Base-by-base conservation (phyloP, 2,797 vertebrate species). In the Darevskia nairensis region DNA sequence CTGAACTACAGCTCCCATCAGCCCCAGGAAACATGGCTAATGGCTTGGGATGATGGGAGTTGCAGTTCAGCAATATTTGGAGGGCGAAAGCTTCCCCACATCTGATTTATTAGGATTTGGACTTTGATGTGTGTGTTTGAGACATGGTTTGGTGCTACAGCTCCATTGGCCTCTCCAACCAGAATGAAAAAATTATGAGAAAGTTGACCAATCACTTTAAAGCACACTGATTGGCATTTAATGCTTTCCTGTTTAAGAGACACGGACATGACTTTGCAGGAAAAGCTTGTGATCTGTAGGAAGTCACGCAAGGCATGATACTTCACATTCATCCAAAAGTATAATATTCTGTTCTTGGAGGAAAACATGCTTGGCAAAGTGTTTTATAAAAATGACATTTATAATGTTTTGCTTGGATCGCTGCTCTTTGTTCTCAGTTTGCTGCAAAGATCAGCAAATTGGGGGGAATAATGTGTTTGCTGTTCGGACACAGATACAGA, bases 401-500 rank as follows among this genome's bases (percentile, higher is more conserved):
- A 41, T 75, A 41, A 82, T 93, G 74, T 91, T 83, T 13, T 80
- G 83, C 92, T 90, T 92, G 27, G 11, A 25, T 66, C 59, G 59
- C 80, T 91, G 92, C 76, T 86, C 10, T 85, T 85, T 88, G 46
- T 87, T 93, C n/a, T 8, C 86, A 76, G 35, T 89, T 85, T 87
- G 23, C 83, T 90, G 71, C 66, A 86, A 84, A 82, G 87, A 81
- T 94, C 80, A 90, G 80, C 72, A 90, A 90, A 85, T 71, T 76
- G 29, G 13, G 29, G 46, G 84, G 87, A 93, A 91, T 84, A 93
- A 89, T 87, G 61, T 93, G 90, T 72, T 29, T 0, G 0, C 86
- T 94, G 85, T 85, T 93, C 86, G 90, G 77, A 27, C 0, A 64
- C 64, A 84, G 82, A 89, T 89, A 92, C 85, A 90, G 87, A 93